Conservation (phyloP, 1,140 invertebrate genomes). For the Brachionus plicatilis region DNA sequence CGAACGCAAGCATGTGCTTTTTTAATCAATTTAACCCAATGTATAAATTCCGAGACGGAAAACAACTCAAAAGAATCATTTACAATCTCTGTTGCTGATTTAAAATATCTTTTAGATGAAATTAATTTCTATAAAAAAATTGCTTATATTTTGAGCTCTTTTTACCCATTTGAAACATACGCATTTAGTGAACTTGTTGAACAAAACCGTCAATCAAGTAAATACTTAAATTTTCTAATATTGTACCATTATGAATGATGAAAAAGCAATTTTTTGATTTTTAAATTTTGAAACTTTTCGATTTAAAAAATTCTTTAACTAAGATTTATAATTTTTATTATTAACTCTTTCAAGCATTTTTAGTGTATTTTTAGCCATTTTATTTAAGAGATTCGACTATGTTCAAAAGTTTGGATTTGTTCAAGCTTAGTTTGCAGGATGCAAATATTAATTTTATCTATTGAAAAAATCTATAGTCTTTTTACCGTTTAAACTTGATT, state of each 20-base stretch:
- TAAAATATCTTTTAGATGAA: not conserved
- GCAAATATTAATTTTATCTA: too few species aligned
- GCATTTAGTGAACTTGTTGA: not conserved
- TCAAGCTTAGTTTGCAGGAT: too few species aligned
- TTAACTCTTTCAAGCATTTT: too few species aligned
- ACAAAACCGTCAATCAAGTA: not conserved
- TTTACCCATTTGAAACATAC: constrained; percentile 22
- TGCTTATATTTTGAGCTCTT: not conserved
- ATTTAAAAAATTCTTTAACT: too few species aligned
- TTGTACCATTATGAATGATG: not conserved
- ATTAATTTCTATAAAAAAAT: constrained; percentile 37
- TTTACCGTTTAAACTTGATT: too few species aligned
- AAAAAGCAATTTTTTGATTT: too few species aligned
- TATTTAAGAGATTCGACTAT: not conserved
- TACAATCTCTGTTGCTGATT: not conserved
- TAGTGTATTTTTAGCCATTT: not conserved
- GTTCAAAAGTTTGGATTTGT: too few species aligned
- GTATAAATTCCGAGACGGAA: not conserved
- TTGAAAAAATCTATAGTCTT: too few species aligned
- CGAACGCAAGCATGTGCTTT: constrained; percentile 28
- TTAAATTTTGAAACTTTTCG: too few species aligned
- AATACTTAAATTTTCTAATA: too few species aligned
- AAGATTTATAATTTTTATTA: too few species aligned
- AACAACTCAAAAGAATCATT: not conserved
- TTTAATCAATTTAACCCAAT: constrained; percentile 34